Conservation (phyloP, 2,113 vertebrate genomes). For the Clarias gariepinus region DNA sequence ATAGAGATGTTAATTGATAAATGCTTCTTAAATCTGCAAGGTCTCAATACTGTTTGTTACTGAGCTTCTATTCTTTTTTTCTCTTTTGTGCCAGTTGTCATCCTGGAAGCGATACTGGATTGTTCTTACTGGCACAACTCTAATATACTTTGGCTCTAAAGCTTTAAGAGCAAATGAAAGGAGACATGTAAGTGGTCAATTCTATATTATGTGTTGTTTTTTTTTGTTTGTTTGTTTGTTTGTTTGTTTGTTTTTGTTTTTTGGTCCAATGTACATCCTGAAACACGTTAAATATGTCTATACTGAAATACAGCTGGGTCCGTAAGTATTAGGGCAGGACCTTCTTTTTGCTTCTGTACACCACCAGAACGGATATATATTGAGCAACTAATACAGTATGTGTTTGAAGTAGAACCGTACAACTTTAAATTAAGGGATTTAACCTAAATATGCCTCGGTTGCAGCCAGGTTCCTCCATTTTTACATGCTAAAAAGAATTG, state of each 20-base stretch:
- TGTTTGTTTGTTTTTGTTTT: no score
- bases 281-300: background rate
- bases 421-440: no score
- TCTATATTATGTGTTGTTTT: background rate
- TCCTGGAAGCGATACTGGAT: conserved; percentile 87
- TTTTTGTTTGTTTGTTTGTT: background rate
- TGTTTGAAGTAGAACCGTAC: no score
- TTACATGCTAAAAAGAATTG: no score
- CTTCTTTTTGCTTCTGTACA: no score
- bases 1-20: background rate
- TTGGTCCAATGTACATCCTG: background rate
- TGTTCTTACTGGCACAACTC: conserved; percentile 83
- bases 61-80: background rate
- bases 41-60: conserved; percentile 10
- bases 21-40: background rate
- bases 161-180: conserved; percentile 89
- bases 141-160: conserved; percentile 89
- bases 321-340: no score
- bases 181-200: conserved; percentile 81
- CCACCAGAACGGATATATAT: no score
- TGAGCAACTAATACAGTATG: no score
- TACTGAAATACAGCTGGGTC: background rate
- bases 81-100: conserved; percentile 60
- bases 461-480: no score
- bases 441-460: no score